Percentiles rank a stretch among this genome's conserved stretches.
These are phyloP conservation scores for Drosophila biarmipes DNA, from an alignment of 1,140 invertebrate genomes.

Conservation along the genomic window DNA sequence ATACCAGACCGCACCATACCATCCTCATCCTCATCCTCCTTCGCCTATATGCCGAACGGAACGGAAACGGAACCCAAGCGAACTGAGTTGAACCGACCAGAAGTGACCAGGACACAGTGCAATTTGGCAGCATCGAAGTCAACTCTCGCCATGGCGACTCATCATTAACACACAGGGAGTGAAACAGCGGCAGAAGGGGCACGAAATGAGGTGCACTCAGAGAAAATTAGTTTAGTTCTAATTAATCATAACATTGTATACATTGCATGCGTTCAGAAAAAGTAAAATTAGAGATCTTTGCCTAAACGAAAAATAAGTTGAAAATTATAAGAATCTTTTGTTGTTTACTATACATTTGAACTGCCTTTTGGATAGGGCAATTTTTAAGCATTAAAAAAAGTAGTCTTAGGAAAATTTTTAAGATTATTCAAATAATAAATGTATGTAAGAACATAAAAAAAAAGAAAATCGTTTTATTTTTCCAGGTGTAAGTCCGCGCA, in stretches of 20 bases:
- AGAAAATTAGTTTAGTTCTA: not conserved
- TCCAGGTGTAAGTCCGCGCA: slow-evolving; percentile 2
- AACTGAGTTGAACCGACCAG: slow-evolving; percentile 36
- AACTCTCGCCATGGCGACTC: slow-evolving; percentile 65
- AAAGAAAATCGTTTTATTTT: not conserved
- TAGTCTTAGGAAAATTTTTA: too few species aligned
- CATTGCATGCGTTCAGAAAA: too few species aligned
- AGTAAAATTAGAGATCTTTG: too few species aligned
- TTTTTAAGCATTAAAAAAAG: too few species aligned
- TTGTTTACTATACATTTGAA: too few species aligned
- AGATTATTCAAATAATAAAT: too few species aligned
- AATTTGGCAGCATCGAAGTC: slow-evolving; percentile 66
- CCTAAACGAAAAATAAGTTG: too few species aligned
- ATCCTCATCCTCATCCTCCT: slow-evolving; percentile 3
- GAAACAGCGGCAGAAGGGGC: not conserved
- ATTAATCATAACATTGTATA: not conserved
- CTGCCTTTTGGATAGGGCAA: too few species aligned
- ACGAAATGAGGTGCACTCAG: not conserved
- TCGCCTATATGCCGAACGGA: slow-evolving; percentile 11
- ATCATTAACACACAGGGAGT: slow-evolving; percentile 59
- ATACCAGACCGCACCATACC: not conserved
- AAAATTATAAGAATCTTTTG: too few species aligned
- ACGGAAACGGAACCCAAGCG: slow-evolving; percentile 10
- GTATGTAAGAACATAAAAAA: not conserved
- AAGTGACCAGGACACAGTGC: slow-evolving; percentile 38